A percentile compares a stretch with the other conserved stretches of the same genome.
Evolutionary conservation across 2,888 invertebrate genomes (phyloP).

Genomic region (Drymonia ruficornis): DNA sequence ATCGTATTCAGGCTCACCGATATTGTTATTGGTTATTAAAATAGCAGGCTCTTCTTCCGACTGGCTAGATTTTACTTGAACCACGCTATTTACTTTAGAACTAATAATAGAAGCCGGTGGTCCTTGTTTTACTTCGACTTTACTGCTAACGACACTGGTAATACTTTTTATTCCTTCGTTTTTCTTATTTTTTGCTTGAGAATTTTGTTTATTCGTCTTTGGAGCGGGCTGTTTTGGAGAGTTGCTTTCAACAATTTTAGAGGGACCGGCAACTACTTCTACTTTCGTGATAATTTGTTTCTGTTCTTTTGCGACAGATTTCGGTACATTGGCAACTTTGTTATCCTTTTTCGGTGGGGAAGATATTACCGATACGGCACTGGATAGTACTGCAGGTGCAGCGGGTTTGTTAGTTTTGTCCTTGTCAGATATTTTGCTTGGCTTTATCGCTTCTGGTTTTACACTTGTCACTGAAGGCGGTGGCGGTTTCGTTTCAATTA

Average conservation of each 20-base stretch:
- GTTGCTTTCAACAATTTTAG: constrained; percentile 72
- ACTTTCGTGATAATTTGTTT: constrained; percentile 81
- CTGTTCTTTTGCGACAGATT: constrained; percentile 75
- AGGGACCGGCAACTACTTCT: constrained; percentile 83
- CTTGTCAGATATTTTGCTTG: constrained; percentile 73
- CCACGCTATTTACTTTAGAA: constrained; percentile 81
- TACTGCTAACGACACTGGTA: constrained; percentile 72
- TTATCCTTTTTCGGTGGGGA: constrained; percentile 77
- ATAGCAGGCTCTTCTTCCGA: constrained; percentile 84
- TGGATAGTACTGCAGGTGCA: constrained; percentile 63
- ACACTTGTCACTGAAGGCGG: constrained; percentile 65
- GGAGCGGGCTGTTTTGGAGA: constrained; percentile 55
- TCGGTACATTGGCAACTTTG: constrained; percentile 67
- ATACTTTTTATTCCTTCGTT: constrained; percentile 66
- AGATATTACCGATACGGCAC: constrained; percentile 70
- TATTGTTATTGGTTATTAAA: constrained; percentile 88
- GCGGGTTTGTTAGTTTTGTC: constrained; percentile 70
- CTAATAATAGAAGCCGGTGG: constrained; percentile 59
- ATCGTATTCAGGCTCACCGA: constrained; percentile 93
- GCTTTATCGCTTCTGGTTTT: constrained; percentile 76
- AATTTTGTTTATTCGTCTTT: constrained; percentile 61
- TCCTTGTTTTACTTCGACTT: constrained; percentile 79
- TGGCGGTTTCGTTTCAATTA: constrained; percentile 79
- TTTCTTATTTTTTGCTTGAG: constrained; percentile 61
- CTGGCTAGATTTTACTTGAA: constrained; percentile 80